phyloP scores from a whole-genome alignment of 1,140 invertebrate species.

The Anthonomus grandis region DNA sequence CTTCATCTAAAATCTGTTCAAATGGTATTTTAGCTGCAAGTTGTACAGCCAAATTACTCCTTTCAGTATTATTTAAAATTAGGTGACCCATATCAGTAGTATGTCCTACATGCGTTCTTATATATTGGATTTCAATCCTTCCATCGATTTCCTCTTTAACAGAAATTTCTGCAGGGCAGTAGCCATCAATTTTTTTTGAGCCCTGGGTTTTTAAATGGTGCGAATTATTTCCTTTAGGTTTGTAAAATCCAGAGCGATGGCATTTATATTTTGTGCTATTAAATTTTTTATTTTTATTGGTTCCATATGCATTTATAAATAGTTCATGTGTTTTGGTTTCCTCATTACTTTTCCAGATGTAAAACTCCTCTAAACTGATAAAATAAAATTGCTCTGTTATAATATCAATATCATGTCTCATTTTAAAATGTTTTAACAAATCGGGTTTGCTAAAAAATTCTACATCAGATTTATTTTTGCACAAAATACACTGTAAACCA shows the following conservation, averaged over 20 bases:
- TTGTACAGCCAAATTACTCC: not conserved
- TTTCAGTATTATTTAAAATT: not conserved
- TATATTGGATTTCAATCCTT: not conserved
- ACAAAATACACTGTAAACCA: too few species aligned
- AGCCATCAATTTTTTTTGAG: constrained; percentile 18
- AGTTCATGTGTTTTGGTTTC: too few species aligned
- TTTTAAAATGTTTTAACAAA: too few species aligned
- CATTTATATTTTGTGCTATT: constrained; percentile 2
- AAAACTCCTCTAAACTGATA: too few species aligned
- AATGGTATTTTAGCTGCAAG: constrained; percentile 11
- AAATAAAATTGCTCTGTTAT: too few species aligned
- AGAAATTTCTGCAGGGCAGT: constrained; percentile 18
- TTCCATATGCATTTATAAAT: too few species aligned
- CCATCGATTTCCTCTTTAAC: not conserved
- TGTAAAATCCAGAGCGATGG: constrained; percentile 16
- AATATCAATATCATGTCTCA: too few species aligned
- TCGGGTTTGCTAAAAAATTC: too few species aligned
- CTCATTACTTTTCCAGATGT: too few species aligned
- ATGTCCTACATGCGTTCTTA: constrained; percentile 14
- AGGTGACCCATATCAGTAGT: constrained; percentile 11
- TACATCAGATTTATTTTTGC: too few species aligned
- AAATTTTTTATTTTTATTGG: too few species aligned
- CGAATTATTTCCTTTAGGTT: constrained; percentile 2
- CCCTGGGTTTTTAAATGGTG: constrained; percentile 16
- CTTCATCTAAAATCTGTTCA: constrained; percentile 8